Evolutionary conservation across 2,113 vertebrate genomes (phyloP).

Genomic region (Nanorana parkeri): DNA sequence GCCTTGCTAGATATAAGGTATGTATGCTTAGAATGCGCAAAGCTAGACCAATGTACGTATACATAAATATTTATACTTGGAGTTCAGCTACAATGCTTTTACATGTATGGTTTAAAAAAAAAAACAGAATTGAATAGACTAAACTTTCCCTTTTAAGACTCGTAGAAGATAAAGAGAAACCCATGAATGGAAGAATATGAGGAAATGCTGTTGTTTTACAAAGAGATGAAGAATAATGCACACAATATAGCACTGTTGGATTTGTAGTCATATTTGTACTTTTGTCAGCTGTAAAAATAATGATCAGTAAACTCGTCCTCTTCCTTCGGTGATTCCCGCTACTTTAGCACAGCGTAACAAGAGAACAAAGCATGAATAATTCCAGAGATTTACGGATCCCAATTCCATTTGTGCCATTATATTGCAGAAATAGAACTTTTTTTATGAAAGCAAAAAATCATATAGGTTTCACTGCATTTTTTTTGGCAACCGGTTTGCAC

Average conservation of each 20-base stretch:
- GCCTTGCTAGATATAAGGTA: too few species aligned
- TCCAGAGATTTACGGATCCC: constrained; percentile 25
- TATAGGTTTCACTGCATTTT: constrained; percentile 28
- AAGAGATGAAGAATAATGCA: not conserved
- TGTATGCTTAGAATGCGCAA: too few species aligned
- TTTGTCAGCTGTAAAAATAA: constrained; percentile 40
- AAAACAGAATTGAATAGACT: too few species aligned
- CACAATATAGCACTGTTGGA: not conserved
- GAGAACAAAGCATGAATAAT: constrained; percentile 40
- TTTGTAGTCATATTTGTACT: constrained; percentile 24
- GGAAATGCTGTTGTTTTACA: not conserved
- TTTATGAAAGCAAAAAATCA: constrained; percentile 51
- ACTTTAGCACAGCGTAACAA: constrained; percentile 2
- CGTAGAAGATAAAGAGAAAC: too few species aligned
- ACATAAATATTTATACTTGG: too few species aligned
- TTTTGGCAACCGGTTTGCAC: constrained; percentile 36
- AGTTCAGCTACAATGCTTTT: too few species aligned
- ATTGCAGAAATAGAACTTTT: constrained; percentile 39
- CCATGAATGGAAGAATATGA: not conserved
- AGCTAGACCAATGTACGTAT: too few species aligned
- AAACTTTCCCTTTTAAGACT: too few species aligned
- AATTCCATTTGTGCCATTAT: constrained; percentile 27
- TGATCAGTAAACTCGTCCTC: constrained; percentile 34
- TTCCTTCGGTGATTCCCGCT: constrained; percentile 12
- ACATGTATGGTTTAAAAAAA: too few species aligned